phyloP scores from a whole-genome alignment of 2,113 vertebrate species.

The Erpornis zantholeuca region DNA sequence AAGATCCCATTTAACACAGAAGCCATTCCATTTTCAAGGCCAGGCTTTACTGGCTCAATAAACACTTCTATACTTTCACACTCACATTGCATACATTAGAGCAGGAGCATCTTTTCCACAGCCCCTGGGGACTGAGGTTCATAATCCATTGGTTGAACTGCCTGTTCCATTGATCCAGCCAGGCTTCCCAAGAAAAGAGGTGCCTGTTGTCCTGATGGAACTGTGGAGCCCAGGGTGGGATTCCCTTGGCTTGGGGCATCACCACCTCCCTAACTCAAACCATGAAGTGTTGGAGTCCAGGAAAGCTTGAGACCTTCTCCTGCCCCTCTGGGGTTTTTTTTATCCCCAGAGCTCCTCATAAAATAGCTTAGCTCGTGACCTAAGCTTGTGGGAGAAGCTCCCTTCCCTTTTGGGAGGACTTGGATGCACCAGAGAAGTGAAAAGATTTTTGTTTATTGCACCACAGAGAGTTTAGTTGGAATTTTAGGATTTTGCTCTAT shows the following conservation, averaged over 20 bases:
- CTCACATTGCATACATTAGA: not conserved
- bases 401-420: too few relatives aligned
- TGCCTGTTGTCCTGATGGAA: not conserved
- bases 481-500: too few relatives aligned
- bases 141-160: not conserved
- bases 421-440: too few relatives aligned
- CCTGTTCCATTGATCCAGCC: not conserved
- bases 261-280: not conserved
- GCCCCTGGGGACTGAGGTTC: not conserved
- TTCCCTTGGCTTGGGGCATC: not conserved
- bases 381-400: too few relatives aligned
- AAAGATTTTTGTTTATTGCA: too few relatives aligned
- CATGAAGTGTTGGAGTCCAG: too few relatives aligned
- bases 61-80: not conserved
- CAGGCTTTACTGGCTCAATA: not conserved
- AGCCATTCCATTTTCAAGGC: not conserved
- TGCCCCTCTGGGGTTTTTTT: too few relatives aligned
- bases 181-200: not conserved
- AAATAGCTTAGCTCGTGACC: too few relatives aligned
- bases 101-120: not conserved
- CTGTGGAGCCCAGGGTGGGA: not conserved
- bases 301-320: too few relatives aligned
- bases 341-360: too few relatives aligned
- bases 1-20: not conserved
- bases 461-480: too few relatives aligned